Evolutionary conservation across 2,113 vertebrate genomes (phyloP).

Genomic region (Mungos mungo): DNA sequence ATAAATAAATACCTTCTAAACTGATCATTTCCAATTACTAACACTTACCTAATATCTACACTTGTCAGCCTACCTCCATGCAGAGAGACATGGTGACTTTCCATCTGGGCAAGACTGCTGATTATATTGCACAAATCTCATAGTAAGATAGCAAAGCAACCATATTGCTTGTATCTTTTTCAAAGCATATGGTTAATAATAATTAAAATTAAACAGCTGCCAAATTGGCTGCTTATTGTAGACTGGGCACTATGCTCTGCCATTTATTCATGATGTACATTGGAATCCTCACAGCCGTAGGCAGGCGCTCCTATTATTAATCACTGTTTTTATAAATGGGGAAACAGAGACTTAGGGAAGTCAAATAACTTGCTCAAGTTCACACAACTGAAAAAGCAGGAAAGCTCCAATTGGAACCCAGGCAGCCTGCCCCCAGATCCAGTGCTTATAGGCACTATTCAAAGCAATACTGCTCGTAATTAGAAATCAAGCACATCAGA

Average conservation of each 20-base stretch:
- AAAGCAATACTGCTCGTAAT: neutral
- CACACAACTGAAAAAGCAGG: neutral
- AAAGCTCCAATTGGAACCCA: neutral
- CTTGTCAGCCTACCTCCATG: slow-evolving; percentile 52
- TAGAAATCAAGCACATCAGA: slow-evolving; percentile 37
- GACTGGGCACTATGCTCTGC: neutral
- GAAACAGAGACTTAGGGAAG: neutral
- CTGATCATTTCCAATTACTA: slow-evolving; percentile 67
- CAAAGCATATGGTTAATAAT: slow-evolving; percentile 67
- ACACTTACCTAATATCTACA: slow-evolving; percentile 70
- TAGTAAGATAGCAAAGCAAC: slow-evolving; percentile 67
- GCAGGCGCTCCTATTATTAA: slow-evolving; percentile 23
- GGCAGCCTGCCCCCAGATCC: neutral
- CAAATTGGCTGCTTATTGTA: slow-evolving; percentile 40
- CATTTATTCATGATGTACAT: neutral
- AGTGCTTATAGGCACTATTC: neutral
- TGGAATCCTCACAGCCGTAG: slow-evolving; percentile 16
- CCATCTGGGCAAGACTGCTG: slow-evolving; percentile 68
- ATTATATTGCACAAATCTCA: slow-evolving; percentile 70
- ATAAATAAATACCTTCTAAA: slow-evolving; percentile 69
- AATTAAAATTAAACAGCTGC: slow-evolving; percentile 60
- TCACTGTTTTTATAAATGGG: slow-evolving; percentile 18
- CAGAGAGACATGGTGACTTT: slow-evolving; percentile 59
- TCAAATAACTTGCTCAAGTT: slow-evolving; percentile 37
- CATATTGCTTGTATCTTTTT: slow-evolving; percentile 68